A percentile compares a stretch with the other conserved stretches of the same genome.
Evolutionary conservation across 2,888 invertebrate genomes (phyloP).

Genomic region (Drosophila paramelanica): DNA sequence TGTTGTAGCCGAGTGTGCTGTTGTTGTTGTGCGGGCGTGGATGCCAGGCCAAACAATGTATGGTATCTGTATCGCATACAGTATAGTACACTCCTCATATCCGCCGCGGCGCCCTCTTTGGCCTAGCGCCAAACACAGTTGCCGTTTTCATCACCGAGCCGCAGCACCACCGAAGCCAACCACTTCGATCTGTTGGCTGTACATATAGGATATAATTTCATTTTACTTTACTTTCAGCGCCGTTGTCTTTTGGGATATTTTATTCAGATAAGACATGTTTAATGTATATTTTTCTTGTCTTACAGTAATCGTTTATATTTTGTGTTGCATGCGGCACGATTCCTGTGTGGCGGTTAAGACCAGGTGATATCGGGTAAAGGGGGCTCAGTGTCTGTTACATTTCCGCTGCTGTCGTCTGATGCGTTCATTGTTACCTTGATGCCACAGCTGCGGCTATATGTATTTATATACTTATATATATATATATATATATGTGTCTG

Average conservation of each 20-base stretch:
- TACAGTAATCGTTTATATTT: conserved; percentile 82
- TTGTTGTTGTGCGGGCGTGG: conserved; percentile 20
- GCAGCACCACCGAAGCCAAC: conserved; percentile 28
- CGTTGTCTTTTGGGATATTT: conserved; percentile 81
- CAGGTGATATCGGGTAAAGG: conserved; percentile 4
- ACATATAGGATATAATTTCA: conserved; percentile 71
- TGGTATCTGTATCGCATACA: conserved; percentile 54
- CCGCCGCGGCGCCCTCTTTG: background rate
- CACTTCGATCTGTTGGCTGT: conserved; percentile 60
- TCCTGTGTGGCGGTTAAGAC: conserved; percentile 6
- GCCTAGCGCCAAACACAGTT: conserved; percentile 41
- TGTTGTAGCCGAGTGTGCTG: conserved; percentile 29
- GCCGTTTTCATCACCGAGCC: conserved; percentile 33
- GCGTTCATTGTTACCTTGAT: conserved; percentile 70
- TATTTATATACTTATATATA: conserved; percentile 14
- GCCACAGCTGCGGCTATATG: conserved; percentile 58
- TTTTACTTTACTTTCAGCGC: conserved; percentile 76
- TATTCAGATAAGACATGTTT: conserved; percentile 82
- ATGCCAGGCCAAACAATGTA: conserved; percentile 64
- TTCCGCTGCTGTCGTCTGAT: conserved; percentile 70
- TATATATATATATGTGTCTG: conserved; percentile 15
- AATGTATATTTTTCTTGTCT: conserved; percentile 81
- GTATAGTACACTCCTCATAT: conserved; percentile 6
- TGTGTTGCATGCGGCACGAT: conserved; percentile 56
- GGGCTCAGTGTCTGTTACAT: conserved; percentile 66